These are phyloP conservation scores for Ips nitidus DNA, from an alignment of 1,140 invertebrate species.

Conservation along the genomic window DNA sequence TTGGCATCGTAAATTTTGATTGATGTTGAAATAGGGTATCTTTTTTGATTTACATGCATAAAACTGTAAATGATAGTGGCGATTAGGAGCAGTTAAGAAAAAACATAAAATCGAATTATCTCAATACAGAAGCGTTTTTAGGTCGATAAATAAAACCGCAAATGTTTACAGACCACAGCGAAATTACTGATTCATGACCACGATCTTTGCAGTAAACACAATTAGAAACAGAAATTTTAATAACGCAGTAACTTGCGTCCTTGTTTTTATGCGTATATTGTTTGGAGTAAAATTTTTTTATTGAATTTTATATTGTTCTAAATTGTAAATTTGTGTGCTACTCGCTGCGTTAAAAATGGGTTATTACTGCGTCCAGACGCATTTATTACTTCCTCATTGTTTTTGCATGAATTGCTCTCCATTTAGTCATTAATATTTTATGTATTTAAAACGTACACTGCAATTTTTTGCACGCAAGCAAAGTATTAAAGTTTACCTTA, in stretches of 20 bases:
- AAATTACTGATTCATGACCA: conserved; percentile 14
- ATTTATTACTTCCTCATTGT: too few relatives aligned
- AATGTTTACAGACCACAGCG: conserved; percentile 7
- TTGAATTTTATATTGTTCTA: background rate
- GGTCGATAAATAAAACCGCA: conserved; percentile 16
- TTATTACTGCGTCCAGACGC: too few relatives aligned
- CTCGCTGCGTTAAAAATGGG: background rate
- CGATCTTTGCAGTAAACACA: conserved; percentile 16
- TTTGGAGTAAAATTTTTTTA: background rate
- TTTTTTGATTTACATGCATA: background rate
- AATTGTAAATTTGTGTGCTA: background rate
- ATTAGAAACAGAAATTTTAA: conserved; percentile 13
- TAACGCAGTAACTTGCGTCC: conserved; percentile 11
- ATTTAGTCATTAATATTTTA: background rate
- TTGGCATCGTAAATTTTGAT: background rate
- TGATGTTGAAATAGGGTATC: background rate
- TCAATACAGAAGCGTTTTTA: background rate
- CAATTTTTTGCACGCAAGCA: background rate
- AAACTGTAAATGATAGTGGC: too few relatives aligned
- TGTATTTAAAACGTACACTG: background rate
- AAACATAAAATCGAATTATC: too few relatives aligned
- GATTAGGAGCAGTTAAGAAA: too few relatives aligned
- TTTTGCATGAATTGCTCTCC: too few relatives aligned
- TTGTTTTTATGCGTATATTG: conserved; percentile 13
- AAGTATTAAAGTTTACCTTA: too few relatives aligned